phyloP scores from a whole-genome alignment of 2,797 vertebrate species.

The Graptemys geographica region DNA sequence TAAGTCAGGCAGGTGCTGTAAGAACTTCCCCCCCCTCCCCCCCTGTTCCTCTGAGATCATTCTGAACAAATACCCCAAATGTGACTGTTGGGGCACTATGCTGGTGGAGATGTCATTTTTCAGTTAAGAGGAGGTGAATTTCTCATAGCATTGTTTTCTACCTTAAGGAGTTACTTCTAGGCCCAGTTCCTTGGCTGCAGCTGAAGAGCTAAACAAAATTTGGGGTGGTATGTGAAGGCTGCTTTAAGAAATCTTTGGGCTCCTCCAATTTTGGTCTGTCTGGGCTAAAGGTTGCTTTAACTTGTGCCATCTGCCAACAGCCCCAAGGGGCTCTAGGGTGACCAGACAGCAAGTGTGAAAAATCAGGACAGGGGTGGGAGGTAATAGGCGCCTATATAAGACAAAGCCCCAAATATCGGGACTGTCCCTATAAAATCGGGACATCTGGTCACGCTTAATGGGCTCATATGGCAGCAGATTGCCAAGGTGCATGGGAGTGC shows the following conservation, averaged over 20 bases:
- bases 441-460: too few relatives aligned
- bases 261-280: neutral
- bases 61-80: neutral
- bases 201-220: neutral
- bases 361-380: too few relatives aligned
- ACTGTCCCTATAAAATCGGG: too few relatives aligned
- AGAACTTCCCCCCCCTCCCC: neutral
- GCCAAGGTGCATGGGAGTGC: neutral
- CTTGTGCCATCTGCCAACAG: neutral
- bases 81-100: accelerated
- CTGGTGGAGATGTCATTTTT: neutral
- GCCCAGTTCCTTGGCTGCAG: neutral
- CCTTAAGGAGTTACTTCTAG: neutral
- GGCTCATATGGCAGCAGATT: neutral
- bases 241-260: neutral
- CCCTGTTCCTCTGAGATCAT: neutral
- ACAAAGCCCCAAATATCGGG: too few relatives aligned
- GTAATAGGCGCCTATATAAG: too few relatives aligned
- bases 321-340: neutral
- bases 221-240: neutral
- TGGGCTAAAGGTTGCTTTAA: neutral
- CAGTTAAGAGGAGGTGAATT: neutral
- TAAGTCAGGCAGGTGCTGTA: slow-evolving; percentile 2
- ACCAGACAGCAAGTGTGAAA: too few relatives aligned
- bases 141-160: neutral